Evolutionary conservation across 2,113 vertebrate genomes (phyloP).

Genomic region (Spea bombifrons): DNA sequence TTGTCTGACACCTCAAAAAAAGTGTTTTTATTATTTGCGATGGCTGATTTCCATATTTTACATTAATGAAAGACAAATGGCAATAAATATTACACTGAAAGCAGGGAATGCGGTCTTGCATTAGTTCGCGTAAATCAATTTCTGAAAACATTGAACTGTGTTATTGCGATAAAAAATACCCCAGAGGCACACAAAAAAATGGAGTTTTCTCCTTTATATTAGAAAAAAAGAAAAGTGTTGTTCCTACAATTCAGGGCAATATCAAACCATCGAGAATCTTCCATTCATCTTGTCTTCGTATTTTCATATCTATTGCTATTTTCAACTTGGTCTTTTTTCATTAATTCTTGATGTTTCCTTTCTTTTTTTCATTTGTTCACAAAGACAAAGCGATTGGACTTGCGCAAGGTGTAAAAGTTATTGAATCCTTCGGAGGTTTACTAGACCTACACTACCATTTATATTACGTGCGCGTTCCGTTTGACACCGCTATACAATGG

Average conservation of each 20-base stretch:
- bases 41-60: not conserved
- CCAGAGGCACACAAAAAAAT: slow-evolving; percentile 12
- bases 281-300: not conserved
- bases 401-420: no score
- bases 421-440: no score
- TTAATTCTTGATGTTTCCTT: not conserved
- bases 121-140: slow-evolving; percentile 27
- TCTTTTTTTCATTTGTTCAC: not conserved
- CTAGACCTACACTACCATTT: no score
- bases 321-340: slow-evolving; percentile 7
- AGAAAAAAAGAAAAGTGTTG: slow-evolving; percentile 5
- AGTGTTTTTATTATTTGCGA: not conserved
- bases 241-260: not conserved
- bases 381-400: no score
- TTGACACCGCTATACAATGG: no score
- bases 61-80: not conserved
- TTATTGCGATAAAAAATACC: slow-evolving; percentile 25
- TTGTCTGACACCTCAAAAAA: not conserved
- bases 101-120: not conserved
- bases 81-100: slow-evolving; percentile 5
- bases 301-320: slow-evolving; percentile 15
- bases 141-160: slow-evolving; percentile 16
- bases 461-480: no score
- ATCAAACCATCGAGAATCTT: not conserved
- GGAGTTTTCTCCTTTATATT: slow-evolving; percentile 12